phyloP scores from a whole-genome alignment of 2,888 invertebrate genomes.

The Polymixis flavicincta region DNA sequence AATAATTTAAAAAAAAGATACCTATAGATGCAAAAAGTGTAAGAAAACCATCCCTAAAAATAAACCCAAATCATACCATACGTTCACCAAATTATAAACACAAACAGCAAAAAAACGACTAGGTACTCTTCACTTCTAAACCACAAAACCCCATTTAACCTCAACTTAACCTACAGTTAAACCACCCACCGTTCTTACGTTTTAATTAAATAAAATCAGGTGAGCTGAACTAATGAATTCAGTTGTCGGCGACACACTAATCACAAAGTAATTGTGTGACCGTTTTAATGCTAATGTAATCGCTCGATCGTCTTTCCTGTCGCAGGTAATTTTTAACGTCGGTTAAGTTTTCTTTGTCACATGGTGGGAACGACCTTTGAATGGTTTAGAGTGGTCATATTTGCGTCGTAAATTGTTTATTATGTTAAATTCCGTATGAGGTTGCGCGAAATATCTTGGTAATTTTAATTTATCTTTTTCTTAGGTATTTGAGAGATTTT shows the following conservation, averaged over 20 bases:
- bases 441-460: slow-evolving; percentile 17
- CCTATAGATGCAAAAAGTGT: too few relatives aligned
- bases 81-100: not conserved
- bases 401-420: slow-evolving; percentile 49
- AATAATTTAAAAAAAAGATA: too few relatives aligned
- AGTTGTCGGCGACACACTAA: slow-evolving; percentile 88
- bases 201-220: slow-evolving; percentile 90
- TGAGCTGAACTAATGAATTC: slow-evolving; percentile 91
- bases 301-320: slow-evolving; percentile 75
- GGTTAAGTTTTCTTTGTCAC: slow-evolving; percentile 64
- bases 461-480: slow-evolving; percentile 33
- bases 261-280: slow-evolving; percentile 88
- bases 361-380: slow-evolving; percentile 67
- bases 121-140: slow-evolving; percentile 22
- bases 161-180: slow-evolving; percentile 53
- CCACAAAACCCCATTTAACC: slow-evolving; percentile 51
- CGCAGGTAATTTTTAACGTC: slow-evolving; percentile 60
- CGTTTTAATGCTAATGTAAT: slow-evolving; percentile 87
- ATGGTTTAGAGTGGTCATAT: slow-evolving; percentile 43
- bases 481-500: slow-evolving; percentile 12
- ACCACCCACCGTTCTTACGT: slow-evolving; percentile 57
- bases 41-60: not conserved
- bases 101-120: not conserved
- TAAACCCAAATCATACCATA: not conserved
- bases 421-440: slow-evolving; percentile 55